These are phyloP conservation scores for Melitaea cinxia DNA, from an alignment of 1,140 invertebrate species.

Conservation along the genomic window DNA sequence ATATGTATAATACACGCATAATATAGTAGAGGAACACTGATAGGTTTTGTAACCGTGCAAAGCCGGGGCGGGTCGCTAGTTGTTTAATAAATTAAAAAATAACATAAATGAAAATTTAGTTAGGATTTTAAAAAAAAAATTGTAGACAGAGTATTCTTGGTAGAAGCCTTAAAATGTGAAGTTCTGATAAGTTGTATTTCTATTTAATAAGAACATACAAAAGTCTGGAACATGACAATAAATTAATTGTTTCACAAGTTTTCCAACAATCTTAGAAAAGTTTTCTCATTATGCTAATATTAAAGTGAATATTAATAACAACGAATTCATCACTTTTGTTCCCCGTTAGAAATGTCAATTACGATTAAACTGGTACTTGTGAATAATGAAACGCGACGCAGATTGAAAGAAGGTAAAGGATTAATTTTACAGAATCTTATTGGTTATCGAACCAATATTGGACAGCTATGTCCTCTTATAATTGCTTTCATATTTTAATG, in stretches of 20 bases:
- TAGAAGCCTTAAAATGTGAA: too few species aligned
- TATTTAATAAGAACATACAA: background rate
- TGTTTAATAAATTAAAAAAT: too few species aligned
- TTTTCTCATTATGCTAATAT: constrained; percentile 32
- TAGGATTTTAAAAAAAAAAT: too few species aligned
- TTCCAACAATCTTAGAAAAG: constrained; percentile 19
- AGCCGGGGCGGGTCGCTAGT: too few species aligned
- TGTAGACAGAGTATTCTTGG: too few species aligned
- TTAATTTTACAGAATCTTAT: constrained; percentile 63
- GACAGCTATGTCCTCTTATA: constrained; percentile 45
- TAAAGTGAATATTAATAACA: constrained; percentile 52
- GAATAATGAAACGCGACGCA: constrained; percentile 55
- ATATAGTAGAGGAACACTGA: too few species aligned
- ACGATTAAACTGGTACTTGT: constrained; percentile 58
- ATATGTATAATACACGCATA: too few species aligned
- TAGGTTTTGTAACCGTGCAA: too few species aligned
- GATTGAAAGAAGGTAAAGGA: constrained; percentile 57
- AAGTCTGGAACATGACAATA: background rate
- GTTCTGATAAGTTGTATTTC: too few species aligned
- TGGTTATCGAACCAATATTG: constrained; percentile 58
- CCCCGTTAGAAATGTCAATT: constrained; percentile 59
- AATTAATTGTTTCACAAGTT: background rate
- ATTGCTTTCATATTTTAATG: constrained; percentile 53
- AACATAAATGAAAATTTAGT: too few species aligned
- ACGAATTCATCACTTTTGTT: constrained; percentile 48